A percentile compares a stretch with the other conserved stretches of the same genome.
Evolutionary conservation across 1,140 invertebrate species (phyloP).

Genomic region (Formica exsecta): DNA sequence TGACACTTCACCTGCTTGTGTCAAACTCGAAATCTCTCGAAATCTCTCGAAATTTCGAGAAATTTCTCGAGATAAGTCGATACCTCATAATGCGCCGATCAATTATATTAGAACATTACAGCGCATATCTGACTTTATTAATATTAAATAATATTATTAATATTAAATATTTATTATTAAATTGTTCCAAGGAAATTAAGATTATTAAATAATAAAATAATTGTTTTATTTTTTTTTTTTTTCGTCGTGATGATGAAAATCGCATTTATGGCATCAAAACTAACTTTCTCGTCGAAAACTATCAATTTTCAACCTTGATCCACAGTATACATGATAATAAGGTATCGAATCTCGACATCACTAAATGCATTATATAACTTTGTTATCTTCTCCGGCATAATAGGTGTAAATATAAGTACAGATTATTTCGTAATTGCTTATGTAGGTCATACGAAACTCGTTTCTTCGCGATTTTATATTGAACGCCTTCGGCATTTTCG

Average conservation of each 20-base stretch:
- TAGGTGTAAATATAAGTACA: background rate
- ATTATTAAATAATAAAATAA: too few species aligned
- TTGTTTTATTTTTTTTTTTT: too few species aligned
- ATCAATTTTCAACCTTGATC: too few species aligned
- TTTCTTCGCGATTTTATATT: conserved; percentile 22
- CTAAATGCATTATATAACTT: background rate
- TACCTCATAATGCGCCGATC: background rate
- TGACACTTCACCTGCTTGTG: background rate
- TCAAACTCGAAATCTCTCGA: conserved; percentile 5
- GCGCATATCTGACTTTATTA: too few species aligned
- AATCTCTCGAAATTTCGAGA: too few species aligned
- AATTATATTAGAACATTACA: too few species aligned
- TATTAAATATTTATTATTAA: too few species aligned
- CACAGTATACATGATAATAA: too few species aligned
- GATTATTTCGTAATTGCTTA: conserved; percentile 39
- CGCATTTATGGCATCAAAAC: background rate
- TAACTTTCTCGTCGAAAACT: too few species aligned
- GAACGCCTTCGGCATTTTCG: background rate
- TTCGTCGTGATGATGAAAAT: too few species aligned
- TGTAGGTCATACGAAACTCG: conserved; percentile 31
- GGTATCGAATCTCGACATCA: background rate
- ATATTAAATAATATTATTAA: too few species aligned
- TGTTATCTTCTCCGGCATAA: background rate
- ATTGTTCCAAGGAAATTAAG: too few species aligned
- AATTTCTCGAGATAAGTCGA: conserved; percentile 4